A percentile compares a stretch with the other conserved stretches of the same genome.
phyloP scores from a whole-genome alignment of 2,113 vertebrate species.

The Alethe castanea region DNA sequence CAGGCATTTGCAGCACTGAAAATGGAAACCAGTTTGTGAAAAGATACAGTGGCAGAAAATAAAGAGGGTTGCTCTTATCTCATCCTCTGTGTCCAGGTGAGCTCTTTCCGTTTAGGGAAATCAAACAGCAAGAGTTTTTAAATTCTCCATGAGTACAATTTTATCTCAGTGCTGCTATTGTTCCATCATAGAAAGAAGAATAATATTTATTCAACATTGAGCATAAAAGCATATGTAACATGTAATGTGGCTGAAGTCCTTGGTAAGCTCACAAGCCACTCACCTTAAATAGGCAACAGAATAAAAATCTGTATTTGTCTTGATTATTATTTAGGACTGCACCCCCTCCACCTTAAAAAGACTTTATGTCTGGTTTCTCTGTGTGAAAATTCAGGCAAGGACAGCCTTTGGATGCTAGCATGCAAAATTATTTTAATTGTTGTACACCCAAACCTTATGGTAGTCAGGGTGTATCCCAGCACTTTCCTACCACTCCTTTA shows the following conservation, averaged over 20 bases:
- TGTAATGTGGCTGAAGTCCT: not conserved
- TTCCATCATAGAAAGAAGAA: not conserved
- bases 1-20: not conserved
- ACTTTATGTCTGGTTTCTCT: not conserved
- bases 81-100: not conserved
- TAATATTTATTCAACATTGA: not conserved
- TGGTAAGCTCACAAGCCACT: fast-evolving
- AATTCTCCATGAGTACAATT: not conserved
- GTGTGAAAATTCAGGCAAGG: not conserved
- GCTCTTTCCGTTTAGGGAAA: not conserved
- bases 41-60: not conserved
- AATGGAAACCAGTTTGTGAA: not conserved
- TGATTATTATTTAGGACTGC: not conserved
- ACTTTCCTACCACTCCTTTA: not conserved
- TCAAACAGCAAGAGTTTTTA: not conserved
- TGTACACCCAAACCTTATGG: not conserved
- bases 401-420: not conserved
- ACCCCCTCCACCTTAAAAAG: not conserved
- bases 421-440: not conserved
- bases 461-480: not conserved
- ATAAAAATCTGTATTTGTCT: not conserved
- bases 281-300: not conserved
- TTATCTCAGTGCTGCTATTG: not conserved
- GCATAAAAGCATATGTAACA: not conserved
- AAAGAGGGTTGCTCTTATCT: not conserved